Evolutionary conservation across 1,140 invertebrate species (phyloP).

Genomic region (Catajapyx aquilonaris): DNA sequence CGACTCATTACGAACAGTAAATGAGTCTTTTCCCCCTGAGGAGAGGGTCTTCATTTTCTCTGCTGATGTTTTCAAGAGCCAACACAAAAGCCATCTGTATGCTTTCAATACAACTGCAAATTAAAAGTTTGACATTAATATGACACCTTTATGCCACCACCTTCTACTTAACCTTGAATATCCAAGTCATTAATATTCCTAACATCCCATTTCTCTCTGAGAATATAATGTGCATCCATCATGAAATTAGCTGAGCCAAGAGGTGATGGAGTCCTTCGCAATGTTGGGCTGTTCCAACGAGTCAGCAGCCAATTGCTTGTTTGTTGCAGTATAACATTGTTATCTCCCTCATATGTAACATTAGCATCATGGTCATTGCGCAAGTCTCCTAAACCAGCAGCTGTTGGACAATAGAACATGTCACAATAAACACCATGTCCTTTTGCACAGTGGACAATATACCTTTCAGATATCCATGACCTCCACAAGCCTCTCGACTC

Average conservation of each 20-base stretch:
- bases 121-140: too few species aligned
- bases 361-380: slow-evolving; percentile 78
- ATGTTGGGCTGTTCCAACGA: slow-evolving; percentile 27
- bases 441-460: slow-evolving; percentile 29
- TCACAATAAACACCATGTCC: slow-evolving; percentile 15
- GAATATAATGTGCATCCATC: slow-evolving; percentile 24
- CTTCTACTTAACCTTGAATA: too few species aligned
- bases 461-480: slow-evolving; percentile 58
- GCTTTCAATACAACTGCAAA: too few species aligned
- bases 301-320: slow-evolving; percentile 71
- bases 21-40: too few species aligned
- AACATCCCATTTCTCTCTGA: too few species aligned
- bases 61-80: too few species aligned
- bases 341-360: slow-evolving; percentile 90
- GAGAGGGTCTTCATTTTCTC: too few species aligned
- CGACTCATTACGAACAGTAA: too few species aligned
- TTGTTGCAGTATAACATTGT: slow-evolving; percentile 86
- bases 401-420: slow-evolving; percentile 25
- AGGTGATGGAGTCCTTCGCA: slow-evolving; percentile 25
- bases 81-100: too few species aligned
- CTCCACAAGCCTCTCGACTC: slow-evolving; percentile 73
- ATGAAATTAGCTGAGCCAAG: slow-evolving; percentile 40
- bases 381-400: slow-evolving; percentile 58
- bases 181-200: too few species aligned
- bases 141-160: too few species aligned